Evolutionary conservation across 2,888 invertebrate species (phyloP).

Genomic region (Drosophila differens): DNA sequence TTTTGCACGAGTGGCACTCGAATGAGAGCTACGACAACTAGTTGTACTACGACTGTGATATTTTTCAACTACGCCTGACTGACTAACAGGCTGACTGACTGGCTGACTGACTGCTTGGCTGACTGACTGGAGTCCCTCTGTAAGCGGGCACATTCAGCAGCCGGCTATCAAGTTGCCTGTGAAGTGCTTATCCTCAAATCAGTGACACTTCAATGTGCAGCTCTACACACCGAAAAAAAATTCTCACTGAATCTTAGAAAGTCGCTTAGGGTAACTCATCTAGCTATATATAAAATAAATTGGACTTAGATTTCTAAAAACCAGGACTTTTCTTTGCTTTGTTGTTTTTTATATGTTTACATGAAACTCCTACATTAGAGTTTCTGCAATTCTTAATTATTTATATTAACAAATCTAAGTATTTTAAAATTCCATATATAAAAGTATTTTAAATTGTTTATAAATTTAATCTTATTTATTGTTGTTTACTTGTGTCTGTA

Average conservation of each 20-base stretch:
- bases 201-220: conserved; percentile 83
- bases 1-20: conserved; percentile 80
- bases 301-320: not conserved
- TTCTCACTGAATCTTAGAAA: not conserved
- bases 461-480: no score
- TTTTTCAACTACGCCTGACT: conserved; percentile 67
- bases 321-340: not conserved
- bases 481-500: no score
- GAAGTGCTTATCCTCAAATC: conserved; percentile 82
- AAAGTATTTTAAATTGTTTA: not conserved
- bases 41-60: conserved; percentile 52
- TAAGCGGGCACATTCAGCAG: conserved; percentile 56
- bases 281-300: not conserved
- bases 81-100: conserved; percentile 26
- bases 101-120: conserved; percentile 38
- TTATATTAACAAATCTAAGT: no score
- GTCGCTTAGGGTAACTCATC: not conserved
- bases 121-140: conserved; percentile 27
- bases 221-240: conserved; percentile 23
- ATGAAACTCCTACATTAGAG: no score
- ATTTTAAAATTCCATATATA: not conserved
- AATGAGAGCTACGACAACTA: conserved; percentile 66
- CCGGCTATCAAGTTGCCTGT: conserved; percentile 80
- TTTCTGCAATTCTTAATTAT: no score
- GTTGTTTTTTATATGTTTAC: not conserved